Evolutionary conservation across 2,113 vertebrate species (phyloP), one percentile per base, ranked within the genome.

Genomic region (Chaetorhynchus papuensis): DNA sequence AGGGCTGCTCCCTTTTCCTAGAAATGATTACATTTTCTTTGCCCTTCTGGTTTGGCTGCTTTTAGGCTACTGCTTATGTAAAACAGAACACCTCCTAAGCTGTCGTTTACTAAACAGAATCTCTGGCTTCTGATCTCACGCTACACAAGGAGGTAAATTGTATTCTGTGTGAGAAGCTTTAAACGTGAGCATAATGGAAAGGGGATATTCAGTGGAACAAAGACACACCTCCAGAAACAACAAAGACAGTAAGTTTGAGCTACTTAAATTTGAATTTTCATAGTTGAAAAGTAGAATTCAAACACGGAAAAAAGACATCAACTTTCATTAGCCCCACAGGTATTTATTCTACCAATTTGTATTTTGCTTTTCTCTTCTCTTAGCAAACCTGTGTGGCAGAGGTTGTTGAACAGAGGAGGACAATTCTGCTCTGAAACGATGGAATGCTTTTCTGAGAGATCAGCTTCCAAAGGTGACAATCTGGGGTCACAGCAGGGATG

Each of bases 31-130:
- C n/a, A n/a, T 86, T 91, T 72, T 94, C 47, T 92, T 87, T 82
- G 89, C 75, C 74, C 30, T 88, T 94, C 77, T 89, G 87, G 90
- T 95, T 94, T 93, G 75, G 70, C 83, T 85, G 88, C 87, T 96
- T 96, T 93, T 78, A 60, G 69, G 72, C 77, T 90, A 95, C 87
- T 96, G 90, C 86, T 95, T 96, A 93, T 92, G 89, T 95, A 97
- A 97, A 97, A 94, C 90, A 97, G 90, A 93, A 90, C 72, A 92
- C 76, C 90, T 93, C 96, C 93, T 95, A 90, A 94, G 61, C 88
- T 1, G 0, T 93, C 21, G 6, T 96, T 96, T 96, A 93, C 90
- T 94, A 95, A 90, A 97, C 88, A 96, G 74, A 81, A 65, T 93
- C 80, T 86, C 83, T 92, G 72, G 88, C 86, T 97, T 96, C 93